These are phyloP conservation scores for Cephalopholis sonnerati DNA, from an alignment of 2,113 vertebrate genomes.

Conservation along the genomic window DNA sequence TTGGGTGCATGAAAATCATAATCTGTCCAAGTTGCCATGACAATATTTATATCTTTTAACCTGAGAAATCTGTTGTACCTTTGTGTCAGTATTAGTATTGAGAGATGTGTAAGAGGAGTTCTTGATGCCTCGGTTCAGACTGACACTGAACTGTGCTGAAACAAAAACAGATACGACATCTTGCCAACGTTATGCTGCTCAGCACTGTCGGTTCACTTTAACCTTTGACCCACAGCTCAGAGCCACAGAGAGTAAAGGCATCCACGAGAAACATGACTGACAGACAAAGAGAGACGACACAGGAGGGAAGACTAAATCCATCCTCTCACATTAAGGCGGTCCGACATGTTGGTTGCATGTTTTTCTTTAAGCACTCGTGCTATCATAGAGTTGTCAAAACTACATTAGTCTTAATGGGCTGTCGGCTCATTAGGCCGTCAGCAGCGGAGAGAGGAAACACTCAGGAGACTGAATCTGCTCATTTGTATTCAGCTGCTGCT, in stretches of 20 bases:
- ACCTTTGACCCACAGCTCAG: not conserved
- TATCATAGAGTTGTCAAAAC: constrained; percentile 27
- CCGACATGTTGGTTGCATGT: not conserved
- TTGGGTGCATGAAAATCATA: too few species aligned
- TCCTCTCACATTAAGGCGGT: not conserved
- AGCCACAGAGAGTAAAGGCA: not conserved
- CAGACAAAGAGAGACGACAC: not conserved
- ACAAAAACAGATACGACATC: not conserved
- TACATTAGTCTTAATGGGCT: constrained; percentile 52
- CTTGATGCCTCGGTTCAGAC: not conserved
- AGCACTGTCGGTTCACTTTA: not conserved
- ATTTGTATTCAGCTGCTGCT: constrained; percentile 41
- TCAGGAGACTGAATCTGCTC: not conserved
- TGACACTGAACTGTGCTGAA: not conserved
- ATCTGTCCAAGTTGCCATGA: not conserved
- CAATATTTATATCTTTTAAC: not conserved
- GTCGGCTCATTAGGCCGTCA: constrained; percentile 41
- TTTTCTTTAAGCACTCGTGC: not conserved
- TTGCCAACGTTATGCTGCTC: not conserved
- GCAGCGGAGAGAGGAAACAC: not conserved
- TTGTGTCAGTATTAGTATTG: not conserved
- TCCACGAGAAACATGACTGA: not conserved
- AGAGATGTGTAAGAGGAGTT: not conserved
- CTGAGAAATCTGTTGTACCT: not conserved
- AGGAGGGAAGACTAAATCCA: not conserved